Evolutionary conservation across 2,888 invertebrate species (phyloP).

Genomic region (Troides oblongomaculatus): DNA sequence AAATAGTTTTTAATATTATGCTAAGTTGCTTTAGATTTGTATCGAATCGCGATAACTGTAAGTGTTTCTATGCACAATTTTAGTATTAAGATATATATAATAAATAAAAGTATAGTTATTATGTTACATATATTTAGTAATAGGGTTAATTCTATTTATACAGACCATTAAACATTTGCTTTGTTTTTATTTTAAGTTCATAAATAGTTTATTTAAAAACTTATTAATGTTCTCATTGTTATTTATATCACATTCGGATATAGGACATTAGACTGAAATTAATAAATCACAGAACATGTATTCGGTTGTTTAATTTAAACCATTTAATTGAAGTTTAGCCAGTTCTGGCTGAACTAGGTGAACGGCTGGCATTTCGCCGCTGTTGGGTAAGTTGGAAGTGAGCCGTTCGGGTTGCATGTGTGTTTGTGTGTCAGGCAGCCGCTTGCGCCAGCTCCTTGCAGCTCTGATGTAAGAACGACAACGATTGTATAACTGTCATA

Average conservation of each 20-base stretch:
- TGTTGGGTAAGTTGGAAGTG: slow-evolving; percentile 33
- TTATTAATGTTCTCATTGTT: slow-evolving; percentile 14
- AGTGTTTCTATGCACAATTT: too few species aligned
- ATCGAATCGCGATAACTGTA: too few species aligned
- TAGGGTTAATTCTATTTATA: too few species aligned
- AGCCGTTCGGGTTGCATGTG: slow-evolving; percentile 47
- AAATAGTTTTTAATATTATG: slow-evolving; percentile 3
- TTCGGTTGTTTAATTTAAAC: slow-evolving; percentile 4
- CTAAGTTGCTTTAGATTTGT: too few species aligned
- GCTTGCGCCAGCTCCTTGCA: slow-evolving; percentile 46
- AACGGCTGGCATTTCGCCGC: slow-evolving; percentile 32
- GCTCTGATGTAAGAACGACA: slow-evolving; percentile 60
- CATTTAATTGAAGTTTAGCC: slow-evolving; percentile 1
- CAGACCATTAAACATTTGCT: too few species aligned
- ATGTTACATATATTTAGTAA: too few species aligned
- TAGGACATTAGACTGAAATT: slow-evolving; percentile 27
- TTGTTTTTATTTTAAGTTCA: too few species aligned
- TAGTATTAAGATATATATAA: too few species aligned
- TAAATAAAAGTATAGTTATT: too few species aligned
- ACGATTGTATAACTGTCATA: slow-evolving; percentile 59
- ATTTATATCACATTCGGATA: slow-evolving; percentile 32
- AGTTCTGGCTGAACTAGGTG: slow-evolving; percentile 23
- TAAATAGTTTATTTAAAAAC: not conserved
- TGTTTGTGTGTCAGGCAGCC: slow-evolving; percentile 63
- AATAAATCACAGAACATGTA: slow-evolving; percentile 27